Evolutionary conservation across 2,888 invertebrate species (phyloP).

Genomic region (Nymphalis c-album): DNA sequence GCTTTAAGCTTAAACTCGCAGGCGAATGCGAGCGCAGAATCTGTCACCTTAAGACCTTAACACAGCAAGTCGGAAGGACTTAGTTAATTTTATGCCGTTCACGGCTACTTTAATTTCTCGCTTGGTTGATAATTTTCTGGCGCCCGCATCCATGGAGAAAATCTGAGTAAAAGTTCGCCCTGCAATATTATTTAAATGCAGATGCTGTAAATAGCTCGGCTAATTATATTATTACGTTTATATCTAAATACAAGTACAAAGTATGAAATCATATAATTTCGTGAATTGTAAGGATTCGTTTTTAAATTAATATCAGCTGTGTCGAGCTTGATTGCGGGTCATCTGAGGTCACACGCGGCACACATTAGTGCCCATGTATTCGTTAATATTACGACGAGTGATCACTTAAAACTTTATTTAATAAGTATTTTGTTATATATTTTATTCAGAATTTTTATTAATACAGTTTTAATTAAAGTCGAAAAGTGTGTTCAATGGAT

Average conservation of each 20-base stretch:
- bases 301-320: no score
- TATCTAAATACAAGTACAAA: background rate
- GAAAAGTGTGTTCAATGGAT: no score
- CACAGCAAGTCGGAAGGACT: constrained; percentile 47
- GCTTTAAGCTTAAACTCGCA: constrained; percentile 8
- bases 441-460: no score
- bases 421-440: no score
- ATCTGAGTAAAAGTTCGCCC: constrained; percentile 61
- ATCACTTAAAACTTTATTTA: no score
- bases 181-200: constrained; percentile 63
- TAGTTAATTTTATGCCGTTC: constrained; percentile 77
- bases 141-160: constrained; percentile 64
- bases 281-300: no score
- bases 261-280: background rate
- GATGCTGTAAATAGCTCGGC: constrained; percentile 42
- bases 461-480: no score
- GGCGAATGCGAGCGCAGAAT: constrained; percentile 22
- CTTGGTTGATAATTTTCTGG: constrained; percentile 74
- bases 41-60: constrained; percentile 58
- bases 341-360: no score
- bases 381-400: no score
- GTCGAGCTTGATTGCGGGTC: no score
- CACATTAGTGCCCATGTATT: no score
- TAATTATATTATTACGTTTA: constrained; percentile 25
- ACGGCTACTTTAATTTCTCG: constrained; percentile 77